These are phyloP conservation scores for Zaprionus africanus DNA, from an alignment of 1,140 invertebrate species.

Conservation along the genomic window DNA sequence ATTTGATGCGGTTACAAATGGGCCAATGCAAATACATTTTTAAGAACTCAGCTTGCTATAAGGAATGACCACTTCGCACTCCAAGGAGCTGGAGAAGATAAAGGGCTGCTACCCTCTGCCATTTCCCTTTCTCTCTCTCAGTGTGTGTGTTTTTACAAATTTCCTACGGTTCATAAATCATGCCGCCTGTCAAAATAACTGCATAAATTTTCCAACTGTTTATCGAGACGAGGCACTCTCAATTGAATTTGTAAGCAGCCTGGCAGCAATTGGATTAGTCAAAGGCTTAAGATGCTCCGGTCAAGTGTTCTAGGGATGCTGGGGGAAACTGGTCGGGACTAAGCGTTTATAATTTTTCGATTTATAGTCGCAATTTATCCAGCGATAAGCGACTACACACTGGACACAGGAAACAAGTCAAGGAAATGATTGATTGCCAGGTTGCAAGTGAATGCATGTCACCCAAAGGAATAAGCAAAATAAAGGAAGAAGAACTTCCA, in stretches of 20 bases:
- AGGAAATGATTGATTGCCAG: conserved; percentile 72
- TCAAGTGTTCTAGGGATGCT: conserved; percentile 15
- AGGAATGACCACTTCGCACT: conserved; percentile 31
- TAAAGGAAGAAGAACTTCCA: neutral
- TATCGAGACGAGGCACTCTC: conserved; percentile 43
- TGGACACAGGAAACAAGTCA: conserved; percentile 57
- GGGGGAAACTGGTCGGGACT: conserved; percentile 60
- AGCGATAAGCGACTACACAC: conserved; percentile 41
- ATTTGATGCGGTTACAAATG: conserved; percentile 80
- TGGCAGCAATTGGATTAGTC: conserved; percentile 64
- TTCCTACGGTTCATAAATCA: conserved; percentile 84
- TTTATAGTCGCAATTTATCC: conserved; percentile 81
- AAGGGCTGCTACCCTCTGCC: conserved; percentile 36
- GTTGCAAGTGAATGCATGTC: conserved; percentile 67
- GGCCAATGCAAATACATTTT: conserved; percentile 77
- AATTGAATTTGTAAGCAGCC: conserved; percentile 62
- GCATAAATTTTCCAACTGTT: conserved; percentile 77
- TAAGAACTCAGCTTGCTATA: conserved; percentile 27
- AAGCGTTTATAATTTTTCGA: conserved; percentile 82
- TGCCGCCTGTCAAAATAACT: conserved; percentile 83
- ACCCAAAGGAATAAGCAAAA: conserved; percentile 68
- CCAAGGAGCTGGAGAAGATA: conserved; percentile 9
- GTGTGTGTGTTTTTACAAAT: conserved; percentile 70
- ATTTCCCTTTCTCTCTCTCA: neutral
- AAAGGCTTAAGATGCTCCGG: conserved; percentile 64